Base-by-base conservation (phyloP, 2,113 vertebrate species). In the Colinus virginianus region DNA sequence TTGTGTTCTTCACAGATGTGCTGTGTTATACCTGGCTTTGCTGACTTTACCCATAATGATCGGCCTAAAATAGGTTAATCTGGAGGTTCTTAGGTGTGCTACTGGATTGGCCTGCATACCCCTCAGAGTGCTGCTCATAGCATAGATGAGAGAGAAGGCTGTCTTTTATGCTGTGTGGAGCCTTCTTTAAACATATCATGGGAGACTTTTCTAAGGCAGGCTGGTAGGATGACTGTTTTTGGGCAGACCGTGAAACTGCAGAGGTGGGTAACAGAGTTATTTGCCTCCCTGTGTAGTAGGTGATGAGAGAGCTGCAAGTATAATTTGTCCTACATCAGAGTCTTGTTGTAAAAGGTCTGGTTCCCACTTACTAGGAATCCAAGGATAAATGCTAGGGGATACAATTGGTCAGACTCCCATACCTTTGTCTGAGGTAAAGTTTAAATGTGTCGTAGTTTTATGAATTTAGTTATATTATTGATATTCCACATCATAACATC, bases 1-100 rank as follows among this genome's bases (percentile, higher is more conserved):
- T 68, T 1, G 0, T 55, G 11, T 4, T 64, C 2, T 1, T 40
- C 66, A 69, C 45, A 53, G 49, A 18, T 16, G 30, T 1, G 0
- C 68, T 46, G 17, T 64, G 28, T 53, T 0, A 1, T 18, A 16
- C 34, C 63, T 58, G 68, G 3, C 45, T 56, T 56, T 78, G 36
- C 40, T 36, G 0, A 0, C 84, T 90, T 88, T 64, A 42, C 25
- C 28, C 78, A 1, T n/a, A 43, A 78, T 2, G 12, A 28, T 30
- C 46, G 30, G 23, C 46, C 62, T 82, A 20, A 90, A 87, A 76
- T 16, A 68, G 21, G 30, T 70, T 63, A 61, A 34, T 40, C 12
- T 68, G 40, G 13, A 49, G 49, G 26, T 38, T 40, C 34, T 72
- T 21, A 34, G 5, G 45, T 78, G 58, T 13, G 11, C 20, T 51